A percentile compares a stretch with the other conserved stretches of the same genome.
Evolutionary conservation across 2,113 vertebrate genomes (phyloP).

Genomic region (Gnathonemus longibarbis): DNA sequence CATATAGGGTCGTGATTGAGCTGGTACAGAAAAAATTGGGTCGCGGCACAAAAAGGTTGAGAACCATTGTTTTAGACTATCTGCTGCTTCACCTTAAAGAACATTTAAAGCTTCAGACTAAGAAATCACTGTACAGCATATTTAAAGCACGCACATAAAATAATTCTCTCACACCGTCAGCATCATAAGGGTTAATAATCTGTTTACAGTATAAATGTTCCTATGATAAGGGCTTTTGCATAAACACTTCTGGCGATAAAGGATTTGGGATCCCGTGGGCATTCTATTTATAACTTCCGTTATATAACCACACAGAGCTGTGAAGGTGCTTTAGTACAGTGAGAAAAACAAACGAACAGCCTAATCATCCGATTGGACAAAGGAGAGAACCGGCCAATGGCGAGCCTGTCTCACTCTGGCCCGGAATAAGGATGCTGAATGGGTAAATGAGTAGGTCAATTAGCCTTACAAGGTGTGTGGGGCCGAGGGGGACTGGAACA

Average conservation of each 20-base stretch:
- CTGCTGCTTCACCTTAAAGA: not conserved
- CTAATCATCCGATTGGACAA: not conserved
- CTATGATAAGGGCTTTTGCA: not conserved
- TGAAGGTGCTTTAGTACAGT: not conserved
- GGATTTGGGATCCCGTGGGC: not conserved
- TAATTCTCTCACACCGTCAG: not conserved
- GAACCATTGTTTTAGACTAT: not conserved
- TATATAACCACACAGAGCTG: not conserved
- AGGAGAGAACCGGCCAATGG: not conserved
- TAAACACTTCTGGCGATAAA: not conserved
- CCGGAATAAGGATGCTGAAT: not conserved
- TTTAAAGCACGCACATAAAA: not conserved
- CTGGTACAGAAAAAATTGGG: too few relatives aligned
- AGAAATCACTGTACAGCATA: not conserved
- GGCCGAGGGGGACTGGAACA: not conserved
- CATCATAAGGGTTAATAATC: not conserved
- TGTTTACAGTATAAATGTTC: not conserved
- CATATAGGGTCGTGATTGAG: too few relatives aligned
- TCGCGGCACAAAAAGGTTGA: too few relatives aligned
- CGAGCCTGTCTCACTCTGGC: not conserved
- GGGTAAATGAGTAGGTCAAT: slow-evolving; percentile 44
- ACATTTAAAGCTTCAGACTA: not conserved
- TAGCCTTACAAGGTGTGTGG: slow-evolving; percentile 41
- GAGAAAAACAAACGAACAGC: not conserved
- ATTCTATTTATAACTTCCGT: not conserved